Evolutionary conservation across 2,888 invertebrate species (phyloP), one percentile per base, ranked within the genome.

Genomic region (Alloscopus bannaensis): DNA sequence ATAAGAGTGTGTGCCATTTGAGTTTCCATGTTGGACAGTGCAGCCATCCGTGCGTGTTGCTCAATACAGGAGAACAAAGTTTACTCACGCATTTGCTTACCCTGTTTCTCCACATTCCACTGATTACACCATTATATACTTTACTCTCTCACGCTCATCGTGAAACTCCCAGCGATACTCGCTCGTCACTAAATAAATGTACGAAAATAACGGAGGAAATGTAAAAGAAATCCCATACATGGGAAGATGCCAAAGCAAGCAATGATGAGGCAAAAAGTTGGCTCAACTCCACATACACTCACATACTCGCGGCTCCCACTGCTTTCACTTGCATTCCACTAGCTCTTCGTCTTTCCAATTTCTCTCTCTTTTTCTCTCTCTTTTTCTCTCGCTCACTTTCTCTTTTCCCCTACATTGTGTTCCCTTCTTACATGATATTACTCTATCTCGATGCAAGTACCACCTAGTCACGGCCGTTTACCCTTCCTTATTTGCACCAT

Each of bases 201-300:
- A 78, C 71, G 71, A 52, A 72, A 71, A 79, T 79, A 79, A 79
- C 36, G 52, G 66, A 73, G 69, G 57, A 62, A 69, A 68, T 65
- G 69, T 68, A 60, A 55, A 81, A 70, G 73, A 70, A 80, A 69
- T 55, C n/a, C 50, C 66, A 31, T 71, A 78, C 72, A 80, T 72
- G 78, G 79, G 73, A 78, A 75, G 79, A 69, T 79, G 79, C 79
- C 73, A 76, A 81, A 76, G 75, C 68, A 73, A 77, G 81, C 73
- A 73, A 79, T 75, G 66, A 81, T 68, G 73, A 71, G 78, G 79
- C 65, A 75, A 75, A 79, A 75, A 71, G 68, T 75, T 69, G 80
- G 78, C 80, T 57, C 72, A 68, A 73, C 68, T 66, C 40, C 69
- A 81, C 76, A 73, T n/a, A n/a, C 78, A 80, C 70, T 62, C 59